Evolutionary conservation across 1,140 invertebrate species (phyloP).

Genomic region (Sarcophaga peregrina): DNA sequence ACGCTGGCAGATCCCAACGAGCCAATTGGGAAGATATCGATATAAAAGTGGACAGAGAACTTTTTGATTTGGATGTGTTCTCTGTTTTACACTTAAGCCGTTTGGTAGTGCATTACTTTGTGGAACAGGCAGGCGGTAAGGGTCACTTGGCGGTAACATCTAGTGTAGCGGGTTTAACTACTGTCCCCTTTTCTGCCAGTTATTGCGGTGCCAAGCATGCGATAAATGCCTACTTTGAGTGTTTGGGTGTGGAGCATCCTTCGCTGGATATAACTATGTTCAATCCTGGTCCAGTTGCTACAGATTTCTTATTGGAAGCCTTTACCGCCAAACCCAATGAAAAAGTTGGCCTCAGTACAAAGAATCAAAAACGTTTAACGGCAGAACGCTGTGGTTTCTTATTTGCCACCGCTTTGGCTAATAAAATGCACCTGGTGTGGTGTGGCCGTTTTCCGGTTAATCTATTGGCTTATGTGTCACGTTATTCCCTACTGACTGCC

Average conservation of each 20-base stretch:
- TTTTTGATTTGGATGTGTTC: constrained; percentile 88
- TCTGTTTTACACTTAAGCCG: constrained; percentile 78
- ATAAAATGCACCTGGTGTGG: constrained; percentile 82
- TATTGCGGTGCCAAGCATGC: constrained; percentile 87
- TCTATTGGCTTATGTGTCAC: constrained; percentile 72
- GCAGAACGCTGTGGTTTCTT: constrained; percentile 79
- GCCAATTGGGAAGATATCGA: constrained; percentile 82
- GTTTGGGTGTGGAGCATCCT: constrained; percentile 74
- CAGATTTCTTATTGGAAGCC: constrained; percentile 76
- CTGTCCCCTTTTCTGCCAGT: constrained; percentile 78
- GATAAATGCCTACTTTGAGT: constrained; percentile 81
- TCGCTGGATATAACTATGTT: constrained; percentile 74
- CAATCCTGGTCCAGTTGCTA: constrained; percentile 82
- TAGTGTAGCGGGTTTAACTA: constrained; percentile 77
- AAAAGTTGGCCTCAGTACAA: constrained; percentile 69
- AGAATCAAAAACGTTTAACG: constrained; percentile 72
- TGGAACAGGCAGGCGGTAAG: constrained; percentile 67
- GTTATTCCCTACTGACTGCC: constrained; percentile 73
- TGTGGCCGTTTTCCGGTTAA: constrained; percentile 76
- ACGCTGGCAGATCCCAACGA: constrained; percentile 85
- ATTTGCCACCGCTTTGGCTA: constrained; percentile 80
- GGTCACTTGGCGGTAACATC: constrained; percentile 82
- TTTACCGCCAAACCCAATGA: constrained; percentile 76
- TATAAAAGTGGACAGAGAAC: constrained; percentile 78
- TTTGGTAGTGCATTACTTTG: constrained; percentile 76